Conservation (phyloP, 2,797 vertebrate species). For the Chrysolophus pictus region DNA sequence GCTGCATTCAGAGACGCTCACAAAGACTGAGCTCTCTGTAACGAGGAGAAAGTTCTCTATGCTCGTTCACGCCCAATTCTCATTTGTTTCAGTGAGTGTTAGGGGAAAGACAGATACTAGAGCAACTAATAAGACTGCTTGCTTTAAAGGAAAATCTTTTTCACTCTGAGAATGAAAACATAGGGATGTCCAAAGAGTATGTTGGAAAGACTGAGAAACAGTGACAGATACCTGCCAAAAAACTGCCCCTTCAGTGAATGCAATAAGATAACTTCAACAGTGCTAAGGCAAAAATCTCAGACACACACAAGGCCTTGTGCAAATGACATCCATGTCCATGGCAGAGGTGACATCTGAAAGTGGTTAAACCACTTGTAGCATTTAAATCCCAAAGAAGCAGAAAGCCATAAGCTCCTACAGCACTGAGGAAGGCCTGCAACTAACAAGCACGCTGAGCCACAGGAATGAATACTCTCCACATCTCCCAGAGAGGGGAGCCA, state of each 20-base stretch:
- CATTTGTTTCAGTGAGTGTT: not conserved
- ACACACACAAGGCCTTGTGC: rapidly evolving
- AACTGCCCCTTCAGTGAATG: not conserved
- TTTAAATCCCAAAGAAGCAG: not conserved
- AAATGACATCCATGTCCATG: not conserved
- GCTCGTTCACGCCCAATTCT: not conserved
- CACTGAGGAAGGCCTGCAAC: not conserved
- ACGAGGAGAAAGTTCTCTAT: not conserved
- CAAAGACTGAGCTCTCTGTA: not conserved
- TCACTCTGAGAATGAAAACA: not conserved
- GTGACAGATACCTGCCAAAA: not conserved
- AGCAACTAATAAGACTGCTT: not conserved
- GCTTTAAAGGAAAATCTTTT: not conserved
- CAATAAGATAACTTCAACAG: not conserved
- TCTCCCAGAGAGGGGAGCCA: not conserved
- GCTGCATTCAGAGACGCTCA: not conserved
- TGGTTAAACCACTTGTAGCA: not conserved
- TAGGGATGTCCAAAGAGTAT: not conserved
- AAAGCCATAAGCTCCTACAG: not conserved
- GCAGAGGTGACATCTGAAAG: not conserved
- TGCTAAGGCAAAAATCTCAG: not conserved
- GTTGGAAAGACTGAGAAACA: not conserved
- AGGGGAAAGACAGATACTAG: not conserved
- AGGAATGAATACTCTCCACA: not conserved
- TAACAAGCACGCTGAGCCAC: not conserved